Evolutionary conservation across 2,888 invertebrate species (phyloP).

Genomic region (Synergus gifuensis): DNA sequence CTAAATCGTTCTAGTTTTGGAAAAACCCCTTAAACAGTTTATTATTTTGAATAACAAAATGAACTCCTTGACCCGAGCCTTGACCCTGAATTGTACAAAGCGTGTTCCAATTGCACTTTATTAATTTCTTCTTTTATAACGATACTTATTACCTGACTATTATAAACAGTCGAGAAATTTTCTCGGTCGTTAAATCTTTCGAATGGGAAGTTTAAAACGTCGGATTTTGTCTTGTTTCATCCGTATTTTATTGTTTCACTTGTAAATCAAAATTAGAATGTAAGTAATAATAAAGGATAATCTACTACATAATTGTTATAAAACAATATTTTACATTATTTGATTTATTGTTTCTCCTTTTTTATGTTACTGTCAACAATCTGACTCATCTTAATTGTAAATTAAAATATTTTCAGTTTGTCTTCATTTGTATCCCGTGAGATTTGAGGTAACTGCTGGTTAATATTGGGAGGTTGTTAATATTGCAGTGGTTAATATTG

Average conservation of each 20-base stretch:
- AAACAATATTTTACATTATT: neutral
- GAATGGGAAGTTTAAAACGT: neutral
- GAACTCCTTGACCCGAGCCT: neutral
- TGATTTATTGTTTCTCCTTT: neutral
- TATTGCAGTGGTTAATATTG: too few relatives aligned
- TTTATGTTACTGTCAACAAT: too few relatives aligned
- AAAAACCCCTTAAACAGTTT: neutral
- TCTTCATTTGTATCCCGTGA: too few relatives aligned
- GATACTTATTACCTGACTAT: neutral
- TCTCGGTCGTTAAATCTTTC: neutral
- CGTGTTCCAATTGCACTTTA: neutral
- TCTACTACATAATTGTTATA: neutral
- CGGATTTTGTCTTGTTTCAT: too few relatives aligned
- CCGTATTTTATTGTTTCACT: too few relatives aligned
- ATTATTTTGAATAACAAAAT: neutral
- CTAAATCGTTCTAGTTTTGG: neutral
- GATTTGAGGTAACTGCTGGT: too few relatives aligned
- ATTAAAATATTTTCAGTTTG: too few relatives aligned
- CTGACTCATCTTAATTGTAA: too few relatives aligned
- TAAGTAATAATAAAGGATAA: neutral
- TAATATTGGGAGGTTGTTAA: too few relatives aligned
- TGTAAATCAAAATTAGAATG: neutral
- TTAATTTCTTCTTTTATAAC: slow-evolving; percentile 2
- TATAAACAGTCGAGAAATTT: neutral
- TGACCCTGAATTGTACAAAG: too few relatives aligned